phyloP scores from a whole-genome alignment of 2,113 vertebrate species.

The Cettia cetti region DNA sequence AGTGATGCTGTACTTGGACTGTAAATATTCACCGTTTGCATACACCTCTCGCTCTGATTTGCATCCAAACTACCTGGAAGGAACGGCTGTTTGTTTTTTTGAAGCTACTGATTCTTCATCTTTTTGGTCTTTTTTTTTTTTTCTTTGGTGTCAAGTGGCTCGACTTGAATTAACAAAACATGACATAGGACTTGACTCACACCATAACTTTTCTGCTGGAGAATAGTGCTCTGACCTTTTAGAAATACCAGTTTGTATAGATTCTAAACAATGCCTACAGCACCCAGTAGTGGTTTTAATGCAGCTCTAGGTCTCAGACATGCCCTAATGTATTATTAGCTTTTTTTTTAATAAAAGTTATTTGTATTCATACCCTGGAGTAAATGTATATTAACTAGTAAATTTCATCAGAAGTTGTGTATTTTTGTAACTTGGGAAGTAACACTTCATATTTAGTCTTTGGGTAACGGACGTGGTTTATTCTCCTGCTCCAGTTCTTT shows the following conservation, averaged over 20 bases:
- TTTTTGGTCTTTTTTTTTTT: constrained; percentile 24
- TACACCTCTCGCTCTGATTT: neutral
- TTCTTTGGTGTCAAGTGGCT: constrained; percentile 38
- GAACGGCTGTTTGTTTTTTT: constrained; percentile 47
- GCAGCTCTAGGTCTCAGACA: constrained; percentile 52
- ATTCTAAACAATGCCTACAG: constrained; percentile 46
- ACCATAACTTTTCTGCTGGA: constrained; percentile 48
- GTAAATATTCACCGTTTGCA: constrained; percentile 67
- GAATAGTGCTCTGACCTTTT: constrained; percentile 58
- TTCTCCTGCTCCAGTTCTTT: neutral
- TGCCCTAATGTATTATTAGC: constrained; percentile 67
- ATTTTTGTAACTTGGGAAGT: constrained; percentile 70
- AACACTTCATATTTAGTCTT: constrained; percentile 52
- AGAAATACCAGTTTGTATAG: constrained; percentile 61
- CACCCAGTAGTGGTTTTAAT: constrained; percentile 57
- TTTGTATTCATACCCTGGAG: constrained; percentile 73
- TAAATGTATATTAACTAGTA: constrained; percentile 65
- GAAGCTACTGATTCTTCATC: constrained; percentile 60
- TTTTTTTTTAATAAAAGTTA: constrained; percentile 64
- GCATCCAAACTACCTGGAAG: constrained; percentile 43
- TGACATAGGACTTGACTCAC: constrained; percentile 39
- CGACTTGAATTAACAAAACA: constrained; percentile 57
- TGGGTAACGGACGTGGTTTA: neutral
- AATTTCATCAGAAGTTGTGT: constrained; percentile 68
- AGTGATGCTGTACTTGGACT: constrained; percentile 62